Base-by-base conservation (phyloP, 2,113 vertebrate genomes). In the Mesembrinibis cayennensis region DNA sequence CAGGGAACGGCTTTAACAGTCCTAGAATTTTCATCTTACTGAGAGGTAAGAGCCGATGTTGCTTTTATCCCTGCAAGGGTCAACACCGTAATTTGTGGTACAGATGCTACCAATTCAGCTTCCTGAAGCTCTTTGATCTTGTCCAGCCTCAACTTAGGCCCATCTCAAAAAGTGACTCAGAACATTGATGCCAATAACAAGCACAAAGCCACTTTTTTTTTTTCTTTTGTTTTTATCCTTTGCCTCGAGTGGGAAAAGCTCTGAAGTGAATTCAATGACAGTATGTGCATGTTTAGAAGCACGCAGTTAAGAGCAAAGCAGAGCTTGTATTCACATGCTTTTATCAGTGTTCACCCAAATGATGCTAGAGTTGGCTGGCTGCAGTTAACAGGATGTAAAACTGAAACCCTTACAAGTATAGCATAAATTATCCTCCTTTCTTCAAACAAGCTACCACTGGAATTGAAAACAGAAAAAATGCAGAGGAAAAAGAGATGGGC, bases 331-430 rank as follows among this genome's bases (percentile, higher is more conserved):
- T 70, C 49, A 56, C 22, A 12, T 34, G 34, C 23, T 94, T 95
- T 89, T 49, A 84, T 47, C 47, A 26, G 8, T 8, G 38, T 59
- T 29, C 52, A 56, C 27, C 44, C 47, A 45, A 87, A 87, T 45
- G 13, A 84, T 52, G 32, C 47, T 56, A 34, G 32, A 67, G 19
- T 72, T 72, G 71, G 6, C 20, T 79, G 45, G 15, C 56, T 90
- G n/a, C 47, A 91, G 49, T 82, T 90, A 85, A 79, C 10, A 85
- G 61, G 20, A 59, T 26, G 26, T 18, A 91, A 87, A 94, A 77
- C 25, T n/a, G 38, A 87, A 90, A 79, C 10, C 7, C 30, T 53
- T 71, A 30, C 10, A 85, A 76, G 38, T 34, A 50, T 7, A 47
- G 32, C 18, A 79, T 7, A 45, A 87, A 70, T 42, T 45, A 36